Evolutionary conservation across 2,797 vertebrate species (phyloP), one percentile per base, ranked within the genome.

Genomic region (Microctenopoma lineatum): DNA sequence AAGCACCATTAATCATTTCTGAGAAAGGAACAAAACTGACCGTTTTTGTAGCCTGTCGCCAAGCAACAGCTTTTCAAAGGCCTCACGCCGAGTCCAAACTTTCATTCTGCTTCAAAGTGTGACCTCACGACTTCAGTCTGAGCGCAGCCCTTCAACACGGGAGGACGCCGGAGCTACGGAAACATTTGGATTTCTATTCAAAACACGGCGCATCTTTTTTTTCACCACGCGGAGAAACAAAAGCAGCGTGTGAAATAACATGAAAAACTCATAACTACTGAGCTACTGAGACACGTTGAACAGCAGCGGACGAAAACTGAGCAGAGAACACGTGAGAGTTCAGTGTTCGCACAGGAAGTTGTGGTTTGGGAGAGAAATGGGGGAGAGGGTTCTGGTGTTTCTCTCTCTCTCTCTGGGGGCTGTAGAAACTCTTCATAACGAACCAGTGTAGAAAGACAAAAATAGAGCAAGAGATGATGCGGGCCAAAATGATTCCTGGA

Each of bases 51-150:
- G 27, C 52, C 34, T 26, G 75, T 77, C 9, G 48, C 68, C 6
- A 42, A 26, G 84, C 67, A 72, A 72, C 75, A 53, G 21, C 3
- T 16, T 32, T 58, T 12, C 36, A 39, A 55, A 39, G n/a, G 66
- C 18, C 36, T 51, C n/a, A 25, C 21, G 47, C 63, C 21, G 71
- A 56, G 36, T 29, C 16, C 26, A 56, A 61, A 46, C 45, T 36
- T 44, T 50, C 0, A 38, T 10, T 42, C 34, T 0, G 1, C 36
- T 39, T 54, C 4, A 5, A 50, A 59, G 65, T 15, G 48, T 45
- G 66, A 53, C 46, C 8, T 27, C 4, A 2, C 66, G 51, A 59
- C 57, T 73, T 64, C 27, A 66, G 56, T 77, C 18, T 69, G 36
- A 45, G 44, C 45, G 53, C 52, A 18, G 38, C 15, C 1, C 25